A percentile compares a stretch with the other conserved stretches of the same genome.
These are phyloP conservation scores for Netelia fuscicornis DNA, from an alignment of 2,888 invertebrate species.

Conservation along the genomic window DNA sequence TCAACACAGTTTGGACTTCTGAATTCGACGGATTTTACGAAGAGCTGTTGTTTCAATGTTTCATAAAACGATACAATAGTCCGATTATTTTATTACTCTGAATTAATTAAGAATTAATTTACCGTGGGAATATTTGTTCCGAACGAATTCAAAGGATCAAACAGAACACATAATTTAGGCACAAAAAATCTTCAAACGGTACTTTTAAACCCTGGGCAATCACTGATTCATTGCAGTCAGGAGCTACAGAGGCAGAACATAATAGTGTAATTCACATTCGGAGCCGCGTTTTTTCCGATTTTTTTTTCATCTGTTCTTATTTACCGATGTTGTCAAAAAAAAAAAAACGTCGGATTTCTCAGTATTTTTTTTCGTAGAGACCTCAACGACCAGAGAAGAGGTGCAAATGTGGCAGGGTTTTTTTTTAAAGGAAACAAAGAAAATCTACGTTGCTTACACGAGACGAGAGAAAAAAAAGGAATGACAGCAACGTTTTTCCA, in stretches of 20 bases:
- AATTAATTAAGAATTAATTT: background rate
- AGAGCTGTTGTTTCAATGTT: background rate
- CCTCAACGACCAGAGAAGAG: slow-evolving; percentile 32
- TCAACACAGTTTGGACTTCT: slow-evolving; percentile 16
- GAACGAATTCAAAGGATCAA: slow-evolving; percentile 12
- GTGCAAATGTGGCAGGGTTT: slow-evolving; percentile 41
- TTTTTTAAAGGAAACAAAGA: slow-evolving; percentile 14
- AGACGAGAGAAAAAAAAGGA: slow-evolving; percentile 53
- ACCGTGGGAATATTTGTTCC: background rate
- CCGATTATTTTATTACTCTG: slow-evolving; percentile 3
- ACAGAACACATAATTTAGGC: slow-evolving; percentile 42
- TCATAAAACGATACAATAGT: background rate
- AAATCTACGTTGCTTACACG: slow-evolving; percentile 39
- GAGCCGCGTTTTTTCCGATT: slow-evolving; percentile 14
- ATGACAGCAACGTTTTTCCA: slow-evolving; percentile 88
- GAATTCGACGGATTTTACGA: slow-evolving; percentile 21
- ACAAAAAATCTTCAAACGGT: slow-evolving; percentile 30
- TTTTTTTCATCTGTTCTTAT: slow-evolving; percentile 16
- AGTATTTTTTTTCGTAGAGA: slow-evolving; percentile 58
- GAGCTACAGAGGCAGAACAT: slow-evolving; percentile 32
- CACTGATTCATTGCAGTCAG: slow-evolving; percentile 50
- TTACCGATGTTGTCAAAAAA: background rate
- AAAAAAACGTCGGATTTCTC: slow-evolving; percentile 49
- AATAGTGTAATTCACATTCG: slow-evolving; percentile 1
- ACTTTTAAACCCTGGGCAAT: slow-evolving; percentile 78